Conservation (phyloP, 2,888 invertebrate genomes). For the Andrena chrysosceles region DNA sequence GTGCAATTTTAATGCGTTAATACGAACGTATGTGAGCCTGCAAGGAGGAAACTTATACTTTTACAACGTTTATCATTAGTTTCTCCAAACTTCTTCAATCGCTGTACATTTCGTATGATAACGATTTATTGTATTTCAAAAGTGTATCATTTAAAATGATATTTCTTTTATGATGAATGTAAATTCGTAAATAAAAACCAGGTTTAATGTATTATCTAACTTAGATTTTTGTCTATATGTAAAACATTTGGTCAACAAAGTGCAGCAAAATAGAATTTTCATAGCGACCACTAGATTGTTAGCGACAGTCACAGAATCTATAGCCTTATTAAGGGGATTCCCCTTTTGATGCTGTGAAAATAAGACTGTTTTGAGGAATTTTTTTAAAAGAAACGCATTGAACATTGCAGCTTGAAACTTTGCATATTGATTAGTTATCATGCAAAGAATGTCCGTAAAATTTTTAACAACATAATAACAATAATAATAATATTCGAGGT, state of each 20-base stretch:
- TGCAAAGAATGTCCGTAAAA: too few relatives aligned
- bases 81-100: slow-evolving; percentile 30
- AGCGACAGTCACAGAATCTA: too few relatives aligned
- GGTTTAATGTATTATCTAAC: slow-evolving; percentile 28
- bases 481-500: too few relatives aligned
- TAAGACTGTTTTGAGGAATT: too few relatives aligned
- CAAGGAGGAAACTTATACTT: slow-evolving; percentile 31
- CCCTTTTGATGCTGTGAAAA: too few relatives aligned
- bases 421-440: too few relatives aligned
- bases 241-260: too few relatives aligned
- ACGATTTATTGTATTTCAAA: slow-evolving; percentile 42
- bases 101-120: slow-evolving; percentile 53
- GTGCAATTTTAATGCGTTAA: slow-evolving; percentile 32
- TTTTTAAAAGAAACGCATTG: too few relatives aligned
- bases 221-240: not conserved
- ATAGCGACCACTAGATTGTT: too few relatives aligned
- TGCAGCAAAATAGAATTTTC: not conserved
- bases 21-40: slow-evolving; percentile 16
- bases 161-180: slow-evolving; percentile 39
- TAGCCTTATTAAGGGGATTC: too few relatives aligned
- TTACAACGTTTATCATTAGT: slow-evolving; percentile 39
- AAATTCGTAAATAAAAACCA: slow-evolving; percentile 49
- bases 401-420: too few relatives aligned
- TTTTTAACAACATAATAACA: too few relatives aligned
- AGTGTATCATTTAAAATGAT: slow-evolving; percentile 37